Evolutionary conservation across 2,888 invertebrate species (phyloP), one percentile per base, ranked within the genome.

Genomic region (Neoscelio sp.): DNA sequence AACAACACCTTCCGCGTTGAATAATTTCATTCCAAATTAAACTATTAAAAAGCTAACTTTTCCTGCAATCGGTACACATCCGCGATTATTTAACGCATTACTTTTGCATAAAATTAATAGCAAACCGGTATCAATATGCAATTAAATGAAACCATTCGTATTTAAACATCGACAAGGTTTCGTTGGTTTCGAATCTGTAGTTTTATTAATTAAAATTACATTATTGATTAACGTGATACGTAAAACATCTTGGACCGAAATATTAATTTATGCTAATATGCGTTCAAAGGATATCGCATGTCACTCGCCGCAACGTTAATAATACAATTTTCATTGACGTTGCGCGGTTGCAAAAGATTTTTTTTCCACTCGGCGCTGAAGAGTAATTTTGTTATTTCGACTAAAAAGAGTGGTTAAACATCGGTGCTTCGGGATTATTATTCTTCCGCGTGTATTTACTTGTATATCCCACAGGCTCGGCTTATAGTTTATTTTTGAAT

Each of bases 81-180:
- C 23, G 13, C 44, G 26, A 71, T 71, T 62, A 62, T 62, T 71
- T 71, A 42, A 38, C 54, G 28, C 35, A 48, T 44, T 33, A 62
- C 35, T 58, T 58, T 70, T 50, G 70, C 33, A 58, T 58, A 30
- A 50, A 58, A 58, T 70, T 48, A 70, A 38, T 58, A 56, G 44
- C 71, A 71, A 52, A 33, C 26, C 20, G 13, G n/a, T 42, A 56
- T 33, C 56, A 56, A 48, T 23, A 18, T 62, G 62, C 44, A 71
- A 62, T 70, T 44, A 71, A 71, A 60, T 71, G 62, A 71, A 71
- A 62, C 71, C 71, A 44, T 52, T 42, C 35, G 60, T 35, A 44
- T 62, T 38, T 60, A 42, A 44, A 54, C 60, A 71, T 54, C 17
- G 13, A 7, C 44, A 50, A 40, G 71, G 71, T 50, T 71, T 71